A percentile compares a stretch with the other conserved stretches of the same genome.
Conservation (phyloP, 2,888 invertebrate genomes). For the Ophion ellenae region DNA sequence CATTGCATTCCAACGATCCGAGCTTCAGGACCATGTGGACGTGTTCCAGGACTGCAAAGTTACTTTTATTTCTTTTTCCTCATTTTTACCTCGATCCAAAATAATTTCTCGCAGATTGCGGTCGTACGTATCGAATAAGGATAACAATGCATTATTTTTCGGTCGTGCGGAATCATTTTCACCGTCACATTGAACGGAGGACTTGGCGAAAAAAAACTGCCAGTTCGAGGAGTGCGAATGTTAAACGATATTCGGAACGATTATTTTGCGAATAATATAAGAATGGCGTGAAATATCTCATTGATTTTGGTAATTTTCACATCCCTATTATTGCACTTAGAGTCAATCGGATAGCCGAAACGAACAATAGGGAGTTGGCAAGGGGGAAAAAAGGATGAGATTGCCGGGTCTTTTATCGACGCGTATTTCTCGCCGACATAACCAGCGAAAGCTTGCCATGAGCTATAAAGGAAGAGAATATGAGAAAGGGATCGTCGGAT, state of each 20-base stretch:
- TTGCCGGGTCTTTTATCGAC: conserved; percentile 9
- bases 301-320: background rate
- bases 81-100: too few species aligned
- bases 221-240: background rate
- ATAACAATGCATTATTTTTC: too few species aligned
- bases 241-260: background rate
- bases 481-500: conserved; percentile 37
- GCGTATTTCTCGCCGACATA: background rate
- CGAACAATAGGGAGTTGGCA: background rate
- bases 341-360: background rate
- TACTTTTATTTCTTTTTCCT: too few species aligned
- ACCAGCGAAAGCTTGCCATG: conserved; percentile 29
- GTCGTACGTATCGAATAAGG: too few species aligned
- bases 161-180: too few species aligned
- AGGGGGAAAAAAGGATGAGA: background rate
- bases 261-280: background rate
- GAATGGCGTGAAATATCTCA: background rate
- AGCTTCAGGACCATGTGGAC: too few species aligned
- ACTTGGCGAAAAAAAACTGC: background rate
- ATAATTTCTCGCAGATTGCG: too few species aligned
- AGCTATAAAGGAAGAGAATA: conserved; percentile 24
- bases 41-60: too few species aligned
- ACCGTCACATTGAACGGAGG: background rate
- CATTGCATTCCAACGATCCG: too few species aligned
- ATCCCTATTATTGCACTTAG: background rate